These are phyloP conservation scores for Leptobrachium ailaonicum DNA, from an alignment of 2,113 vertebrate genomes.

Conservation along the genomic window DNA sequence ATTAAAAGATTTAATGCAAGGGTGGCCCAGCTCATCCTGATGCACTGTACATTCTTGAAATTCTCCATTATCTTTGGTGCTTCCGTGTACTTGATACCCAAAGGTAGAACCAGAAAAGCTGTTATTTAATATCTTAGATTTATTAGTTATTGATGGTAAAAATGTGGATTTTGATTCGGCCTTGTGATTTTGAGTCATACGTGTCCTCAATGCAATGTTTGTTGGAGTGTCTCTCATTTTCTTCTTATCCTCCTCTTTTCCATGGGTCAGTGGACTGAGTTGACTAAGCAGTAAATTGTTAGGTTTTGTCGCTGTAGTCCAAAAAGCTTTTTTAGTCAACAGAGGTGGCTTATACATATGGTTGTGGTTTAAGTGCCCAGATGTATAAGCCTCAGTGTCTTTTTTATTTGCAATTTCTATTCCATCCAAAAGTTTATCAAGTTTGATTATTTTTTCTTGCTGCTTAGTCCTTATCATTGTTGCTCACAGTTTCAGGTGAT, in stretches of 20 bases:
- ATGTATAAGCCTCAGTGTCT: slow-evolving; percentile 64
- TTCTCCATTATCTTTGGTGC: no score
- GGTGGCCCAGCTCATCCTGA: no score
- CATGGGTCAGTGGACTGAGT: neutral
- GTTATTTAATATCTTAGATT: no score
- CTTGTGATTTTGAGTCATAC: slow-evolving; percentile 34
- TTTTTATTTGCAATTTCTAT: slow-evolving; percentile 63
- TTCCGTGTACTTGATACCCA: no score
- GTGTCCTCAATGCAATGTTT: slow-evolving; percentile 50
- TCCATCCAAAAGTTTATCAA: slow-evolving; percentile 58
- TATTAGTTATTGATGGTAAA: neutral
- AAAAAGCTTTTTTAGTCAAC: slow-evolving; percentile 46
- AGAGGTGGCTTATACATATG: slow-evolving; percentile 59
- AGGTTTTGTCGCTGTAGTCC: slow-evolving; percentile 54
- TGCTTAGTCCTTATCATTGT: neutral
- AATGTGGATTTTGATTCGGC: neutral
- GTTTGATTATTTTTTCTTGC: neutral
- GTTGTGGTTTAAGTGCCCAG: slow-evolving; percentile 65
- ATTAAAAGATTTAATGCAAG: no score
- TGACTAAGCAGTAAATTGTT: neutral
- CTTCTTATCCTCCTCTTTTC: neutral
- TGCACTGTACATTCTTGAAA: no score
- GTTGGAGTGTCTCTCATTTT: slow-evolving; percentile 57
- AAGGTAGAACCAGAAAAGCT: no score
- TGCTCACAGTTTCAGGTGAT: no score